Conservation (phyloP, 2,888 invertebrate species). For the Tenthredo scrophulariae region DNA sequence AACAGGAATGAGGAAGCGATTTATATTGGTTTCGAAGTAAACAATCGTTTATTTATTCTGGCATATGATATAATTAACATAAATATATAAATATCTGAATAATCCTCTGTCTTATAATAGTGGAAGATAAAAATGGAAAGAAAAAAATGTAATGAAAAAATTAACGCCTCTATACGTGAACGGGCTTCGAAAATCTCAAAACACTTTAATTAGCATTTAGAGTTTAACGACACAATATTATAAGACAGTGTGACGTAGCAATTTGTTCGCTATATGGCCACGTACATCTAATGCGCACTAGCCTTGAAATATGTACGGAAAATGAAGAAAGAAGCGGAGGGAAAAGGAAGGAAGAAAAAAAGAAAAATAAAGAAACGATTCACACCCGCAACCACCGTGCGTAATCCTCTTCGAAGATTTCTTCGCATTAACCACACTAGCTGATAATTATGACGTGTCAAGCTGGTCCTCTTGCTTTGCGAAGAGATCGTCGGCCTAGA, state of each 20-base stretch:
- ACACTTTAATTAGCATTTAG: constrained; percentile 11
- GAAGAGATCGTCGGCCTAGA: constrained; percentile 47
- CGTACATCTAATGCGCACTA: neutral
- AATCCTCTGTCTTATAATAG: neutral
- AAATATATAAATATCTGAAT: neutral
- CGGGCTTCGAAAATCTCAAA: neutral
- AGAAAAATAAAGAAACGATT: neutral
- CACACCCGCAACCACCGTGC: neutral
- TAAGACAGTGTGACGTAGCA: neutral
- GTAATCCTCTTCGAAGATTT: constrained; percentile 21
- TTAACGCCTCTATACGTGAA: constrained; percentile 3
- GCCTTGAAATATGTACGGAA: neutral
- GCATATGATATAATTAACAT: neutral
- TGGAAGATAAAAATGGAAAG: too few species aligned
- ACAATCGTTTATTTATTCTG: neutral
- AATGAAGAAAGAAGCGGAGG: neutral
- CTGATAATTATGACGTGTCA: constrained; percentile 20
- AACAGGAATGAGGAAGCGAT: neutral
- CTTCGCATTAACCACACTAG: neutral
- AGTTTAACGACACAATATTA: constrained; percentile 5
- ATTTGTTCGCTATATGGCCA: neutral
- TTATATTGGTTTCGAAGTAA: neutral
- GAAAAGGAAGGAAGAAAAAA: neutral
- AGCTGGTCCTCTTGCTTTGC: constrained; percentile 2
- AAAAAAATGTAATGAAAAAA: neutral